These are phyloP conservation scores for Otolemur garnettii DNA, from an alignment of 2,113 vertebrate genomes.

Conservation along the genomic window DNA sequence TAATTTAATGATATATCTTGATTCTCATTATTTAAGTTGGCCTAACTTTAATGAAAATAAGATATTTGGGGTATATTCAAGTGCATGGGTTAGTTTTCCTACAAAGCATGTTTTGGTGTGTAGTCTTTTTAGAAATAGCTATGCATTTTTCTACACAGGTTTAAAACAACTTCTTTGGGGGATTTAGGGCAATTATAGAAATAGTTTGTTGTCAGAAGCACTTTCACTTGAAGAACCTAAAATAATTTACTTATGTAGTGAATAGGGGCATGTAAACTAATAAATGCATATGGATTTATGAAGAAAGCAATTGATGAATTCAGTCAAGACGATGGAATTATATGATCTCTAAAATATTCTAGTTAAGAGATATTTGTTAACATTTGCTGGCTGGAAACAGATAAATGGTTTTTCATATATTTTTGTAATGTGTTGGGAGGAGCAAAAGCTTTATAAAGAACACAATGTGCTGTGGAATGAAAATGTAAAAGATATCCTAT, in stretches of 20 bases:
- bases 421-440: constrained; percentile 84
- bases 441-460: constrained; percentile 87
- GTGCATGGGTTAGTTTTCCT: constrained; percentile 87
- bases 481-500: constrained; percentile 81
- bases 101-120: constrained; percentile 87
- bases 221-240: constrained; percentile 69
- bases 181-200: constrained; percentile 80
- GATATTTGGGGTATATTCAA: constrained; percentile 78
- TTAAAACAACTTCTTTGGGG: constrained; percentile 75
- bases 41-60: constrained; percentile 76
- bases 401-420: constrained; percentile 73
- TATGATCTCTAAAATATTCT: constrained; percentile 38
- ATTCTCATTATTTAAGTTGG: constrained; percentile 80
- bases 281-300: constrained; percentile 62
- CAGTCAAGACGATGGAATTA: constrained; percentile 48
- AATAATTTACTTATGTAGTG: constrained; percentile 30
- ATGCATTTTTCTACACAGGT: constrained; percentile 82
- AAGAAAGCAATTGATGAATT: constrained; percentile 65
- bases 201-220: constrained; percentile 66
- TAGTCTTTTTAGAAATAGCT: constrained; percentile 85
- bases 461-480: constrained; percentile 74
- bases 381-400: constrained; percentile 69
- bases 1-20: constrained; percentile 78
- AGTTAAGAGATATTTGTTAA: constrained; percentile 61
- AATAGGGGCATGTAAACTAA: constrained; percentile 56